Base-by-base conservation (phyloP, 2,888 invertebrate genomes). In the Xestia rhomboidea region DNA sequence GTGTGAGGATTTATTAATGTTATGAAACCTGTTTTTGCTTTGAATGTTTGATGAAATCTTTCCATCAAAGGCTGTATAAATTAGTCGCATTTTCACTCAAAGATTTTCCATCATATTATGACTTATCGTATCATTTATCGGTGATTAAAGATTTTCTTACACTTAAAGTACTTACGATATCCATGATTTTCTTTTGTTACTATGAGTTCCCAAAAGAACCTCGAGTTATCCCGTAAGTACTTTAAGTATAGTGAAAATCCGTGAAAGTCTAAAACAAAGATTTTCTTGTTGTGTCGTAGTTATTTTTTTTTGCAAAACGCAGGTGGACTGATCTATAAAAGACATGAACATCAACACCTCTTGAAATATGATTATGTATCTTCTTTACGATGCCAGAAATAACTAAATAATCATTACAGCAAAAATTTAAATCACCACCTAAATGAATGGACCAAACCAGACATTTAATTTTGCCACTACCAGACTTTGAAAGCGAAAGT, bases 401-500 rank as follows among this genome's bases (percentile, higher is more conserved):
- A 76, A 74, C n/a, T 44, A 18, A n/a, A 8, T 62, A 21, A 44
- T 21, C 51, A 21, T 44, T 11, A 38, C 66, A 66, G 60, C 15
- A 24, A 41, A 41, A 10, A 77, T 77, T 73, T 41, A 63, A 78
- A 74, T 74, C 18, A 66, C 6, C 15, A 63, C 46, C 51, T n/a
- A 69, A 68, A 66, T 66, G 0, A 76, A 81, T 44, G 27, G 18
- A 54, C 57, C 79, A 51, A 81, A 66, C 49, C 68, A 75, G 76
- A 81, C 79, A 76, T 80, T 76, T 71, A 82, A 85, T 76, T 77
- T 76, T 68, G 46, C 69, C 62, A 78, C 77, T 1, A 73, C 72
- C 73, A 34, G 70, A 85, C 80, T 81, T 71, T 7, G 10, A 64
- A 73, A 68, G 72, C 70, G 38, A 87, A 85, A 86, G 79, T 83